Evolutionary conservation across 2,113 vertebrate genomes (phyloP).

Genomic region (Excalfactoria chinensis): DNA sequence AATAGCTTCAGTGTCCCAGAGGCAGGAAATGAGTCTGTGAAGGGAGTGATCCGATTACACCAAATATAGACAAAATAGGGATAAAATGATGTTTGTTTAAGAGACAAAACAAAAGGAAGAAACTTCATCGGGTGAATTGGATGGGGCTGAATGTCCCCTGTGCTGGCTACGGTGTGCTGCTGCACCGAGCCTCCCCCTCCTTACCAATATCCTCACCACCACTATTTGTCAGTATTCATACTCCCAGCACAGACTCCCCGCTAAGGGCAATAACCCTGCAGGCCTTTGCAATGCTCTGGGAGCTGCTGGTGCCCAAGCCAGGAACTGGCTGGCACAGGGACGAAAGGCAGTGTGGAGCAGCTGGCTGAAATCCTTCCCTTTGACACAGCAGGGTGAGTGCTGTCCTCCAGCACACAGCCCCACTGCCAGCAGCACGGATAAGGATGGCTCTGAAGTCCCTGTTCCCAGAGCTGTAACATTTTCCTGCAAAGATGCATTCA

Average conservation of each 20-base stretch:
- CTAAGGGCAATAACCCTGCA: too few relatives aligned
- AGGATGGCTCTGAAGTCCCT: neutral
- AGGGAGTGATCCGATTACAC: neutral
- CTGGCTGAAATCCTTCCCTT: neutral
- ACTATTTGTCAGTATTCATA: neutral
- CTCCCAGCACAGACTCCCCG: neutral
- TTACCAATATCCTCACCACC: neutral
- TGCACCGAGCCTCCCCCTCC: fast-evolving
- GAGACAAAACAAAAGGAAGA: neutral
- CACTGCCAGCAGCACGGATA: neutral
- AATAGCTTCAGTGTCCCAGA: neutral
- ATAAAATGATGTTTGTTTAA: neutral
- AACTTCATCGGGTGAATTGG: too few relatives aligned
- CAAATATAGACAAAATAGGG: neutral
- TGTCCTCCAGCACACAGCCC: neutral
- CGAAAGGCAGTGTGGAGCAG: neutral
- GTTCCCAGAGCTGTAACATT: neutral
- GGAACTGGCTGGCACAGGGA: neutral
- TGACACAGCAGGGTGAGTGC: neutral
- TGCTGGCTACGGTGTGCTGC: fast-evolving
- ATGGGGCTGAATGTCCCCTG: neutral
- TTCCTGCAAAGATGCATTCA: neutral
- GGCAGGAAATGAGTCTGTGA: constrained; percentile 10
- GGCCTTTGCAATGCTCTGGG: too few relatives aligned
- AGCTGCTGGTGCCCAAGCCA: neutral